Evolutionary conservation across 2,888 invertebrate species (phyloP).

Genomic region (Drosophila robusta): DNA sequence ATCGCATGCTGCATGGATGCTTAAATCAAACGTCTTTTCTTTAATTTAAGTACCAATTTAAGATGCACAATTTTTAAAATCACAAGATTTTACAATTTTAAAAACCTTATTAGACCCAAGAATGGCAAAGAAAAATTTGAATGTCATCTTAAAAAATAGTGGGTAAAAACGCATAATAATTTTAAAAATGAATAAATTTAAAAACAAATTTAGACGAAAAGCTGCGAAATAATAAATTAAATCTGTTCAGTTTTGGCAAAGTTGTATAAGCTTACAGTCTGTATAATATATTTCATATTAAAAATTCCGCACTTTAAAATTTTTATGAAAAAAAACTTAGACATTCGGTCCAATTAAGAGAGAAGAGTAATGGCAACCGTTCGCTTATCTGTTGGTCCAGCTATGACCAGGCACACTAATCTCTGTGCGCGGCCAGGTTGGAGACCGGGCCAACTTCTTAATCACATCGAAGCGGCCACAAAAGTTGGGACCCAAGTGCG

Average conservation of each 20-base stretch:
- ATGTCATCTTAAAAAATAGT: too few species aligned
- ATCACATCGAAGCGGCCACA: conserved; percentile 45
- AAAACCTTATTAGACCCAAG: too few species aligned
- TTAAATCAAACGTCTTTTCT: too few species aligned
- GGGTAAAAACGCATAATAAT: too few species aligned
- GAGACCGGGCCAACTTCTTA: conserved; percentile 43
- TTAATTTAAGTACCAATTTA: too few species aligned
- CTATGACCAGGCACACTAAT: conserved; percentile 24
- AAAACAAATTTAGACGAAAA: too few species aligned
- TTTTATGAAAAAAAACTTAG: not conserved
- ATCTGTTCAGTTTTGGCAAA: too few species aligned
- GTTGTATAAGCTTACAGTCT: too few species aligned
- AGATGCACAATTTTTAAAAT: not conserved
- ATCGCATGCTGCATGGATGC: not conserved
- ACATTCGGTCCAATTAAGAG: conserved; percentile 17
- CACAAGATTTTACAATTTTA: not conserved
- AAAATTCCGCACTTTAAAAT: not conserved
- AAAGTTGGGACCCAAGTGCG: conserved; percentile 5
- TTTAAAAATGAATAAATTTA: too few species aligned
- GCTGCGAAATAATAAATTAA: too few species aligned
- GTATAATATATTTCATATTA: not conserved
- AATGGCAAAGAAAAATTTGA: too few species aligned
- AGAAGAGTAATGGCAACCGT: conserved; percentile 12
- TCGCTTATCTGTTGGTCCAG: conserved; percentile 41
- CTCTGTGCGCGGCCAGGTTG: conserved; percentile 6